phyloP scores from a whole-genome alignment of 2,888 invertebrate genomes.

The Steinernema carpocapsae region DNA sequence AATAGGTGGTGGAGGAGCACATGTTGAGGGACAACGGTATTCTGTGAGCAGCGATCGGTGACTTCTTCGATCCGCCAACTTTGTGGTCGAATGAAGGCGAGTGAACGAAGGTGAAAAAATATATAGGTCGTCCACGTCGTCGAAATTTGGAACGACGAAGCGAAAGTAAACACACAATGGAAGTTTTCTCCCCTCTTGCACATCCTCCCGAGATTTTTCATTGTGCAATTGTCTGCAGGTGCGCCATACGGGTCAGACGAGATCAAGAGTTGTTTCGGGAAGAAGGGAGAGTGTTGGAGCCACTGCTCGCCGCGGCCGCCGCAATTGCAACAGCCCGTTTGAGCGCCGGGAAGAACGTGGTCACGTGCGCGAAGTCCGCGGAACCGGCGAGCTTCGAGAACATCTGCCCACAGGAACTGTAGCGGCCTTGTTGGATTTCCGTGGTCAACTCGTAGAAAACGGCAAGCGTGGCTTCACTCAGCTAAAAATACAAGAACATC shows the following conservation, averaged over 20 bases:
- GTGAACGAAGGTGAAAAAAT: conserved; percentile 34
- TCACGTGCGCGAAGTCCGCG: conserved; percentile 11
- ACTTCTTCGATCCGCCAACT: neutral
- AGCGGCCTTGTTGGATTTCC: neutral
- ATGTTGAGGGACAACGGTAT: neutral
- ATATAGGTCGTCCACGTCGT: conserved; percentile 29
- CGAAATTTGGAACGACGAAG: conserved; percentile 33
- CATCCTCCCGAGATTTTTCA: conserved; percentile 3
- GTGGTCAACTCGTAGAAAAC: conserved; percentile 10
- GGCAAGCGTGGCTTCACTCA: neutral
- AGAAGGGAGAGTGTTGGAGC: conserved; percentile 15
- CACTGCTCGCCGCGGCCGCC: neutral
- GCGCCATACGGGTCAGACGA: conserved; percentile 19
- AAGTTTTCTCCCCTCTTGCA: conserved; percentile 16
- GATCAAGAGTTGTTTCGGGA: conserved; percentile 34
- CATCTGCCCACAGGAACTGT: neutral
- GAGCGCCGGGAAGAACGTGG: conserved; percentile 17
- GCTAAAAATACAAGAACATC: neutral
- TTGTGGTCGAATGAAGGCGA: conserved; percentile 8
- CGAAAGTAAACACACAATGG: conserved; percentile 32
- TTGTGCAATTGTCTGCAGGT: conserved; percentile 20
- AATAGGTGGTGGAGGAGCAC: neutral
- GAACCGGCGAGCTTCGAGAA: conserved; percentile 15
- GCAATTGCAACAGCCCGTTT: conserved; percentile 26
- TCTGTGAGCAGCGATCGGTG: no score